These are phyloP conservation scores for Cherax destructor DNA, from an alignment of 1,140 invertebrate genomes.

Conservation along the genomic window DNA sequence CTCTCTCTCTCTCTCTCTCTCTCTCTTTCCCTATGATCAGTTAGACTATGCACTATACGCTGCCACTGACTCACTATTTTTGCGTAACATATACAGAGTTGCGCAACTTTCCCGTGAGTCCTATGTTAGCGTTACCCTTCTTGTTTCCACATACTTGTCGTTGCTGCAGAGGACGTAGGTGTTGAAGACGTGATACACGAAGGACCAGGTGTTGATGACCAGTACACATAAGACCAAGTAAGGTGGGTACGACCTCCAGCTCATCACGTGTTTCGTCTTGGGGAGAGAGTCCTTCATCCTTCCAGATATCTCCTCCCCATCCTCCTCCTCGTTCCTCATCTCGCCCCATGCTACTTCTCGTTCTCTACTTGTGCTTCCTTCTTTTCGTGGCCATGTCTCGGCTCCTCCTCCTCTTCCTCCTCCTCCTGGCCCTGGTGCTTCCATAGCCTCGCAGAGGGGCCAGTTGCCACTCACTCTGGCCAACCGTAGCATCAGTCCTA, in stretches of 20 bases:
- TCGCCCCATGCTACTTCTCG: not conserved
- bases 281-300: too few relatives aligned
- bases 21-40: too few relatives aligned
- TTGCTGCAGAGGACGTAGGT: not conserved
- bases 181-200: not conserved
- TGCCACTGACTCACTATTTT: too few relatives aligned
- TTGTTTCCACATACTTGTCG: not conserved
- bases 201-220: not conserved
- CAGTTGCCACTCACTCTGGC: not conserved
- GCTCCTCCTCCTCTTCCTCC: too few relatives aligned
- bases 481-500: not conserved
- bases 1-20: too few relatives aligned
- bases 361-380: not conserved
- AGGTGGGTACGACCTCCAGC: not conserved
- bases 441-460: not conserved
- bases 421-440: too few relatives aligned
- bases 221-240: not conserved
- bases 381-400: not conserved
- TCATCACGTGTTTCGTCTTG: not conserved
- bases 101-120: too few relatives aligned
- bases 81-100: too few relatives aligned
- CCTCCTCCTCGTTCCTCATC: not conserved
- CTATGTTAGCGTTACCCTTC: too few relatives aligned
- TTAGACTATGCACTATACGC: too few relatives aligned
- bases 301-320: not conserved